These are phyloP conservation scores for Orchesella flavescens DNA, from an alignment of 2,888 invertebrate genomes.

Conservation along the genomic window DNA sequence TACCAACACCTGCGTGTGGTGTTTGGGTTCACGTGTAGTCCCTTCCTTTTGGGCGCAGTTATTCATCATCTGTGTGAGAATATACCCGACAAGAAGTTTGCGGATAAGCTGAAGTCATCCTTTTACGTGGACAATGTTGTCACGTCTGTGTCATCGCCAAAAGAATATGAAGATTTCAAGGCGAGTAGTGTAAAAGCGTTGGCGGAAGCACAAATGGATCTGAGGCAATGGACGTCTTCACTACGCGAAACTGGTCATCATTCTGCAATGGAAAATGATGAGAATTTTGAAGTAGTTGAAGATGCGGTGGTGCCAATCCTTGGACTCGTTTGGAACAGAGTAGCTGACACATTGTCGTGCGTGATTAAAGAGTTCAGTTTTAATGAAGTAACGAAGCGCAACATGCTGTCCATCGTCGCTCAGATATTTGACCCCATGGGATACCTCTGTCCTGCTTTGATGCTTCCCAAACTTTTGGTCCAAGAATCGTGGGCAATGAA, in stretches of 20 bases:
- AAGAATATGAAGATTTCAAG: conserved; percentile 14
- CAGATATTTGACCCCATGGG: conserved; percentile 27
- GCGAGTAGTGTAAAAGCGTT: too few species aligned
- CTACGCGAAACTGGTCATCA: too few species aligned
- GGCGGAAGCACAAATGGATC: not conserved
- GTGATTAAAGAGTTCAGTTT: too few species aligned
- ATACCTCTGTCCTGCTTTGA: not conserved
- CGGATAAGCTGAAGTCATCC: not conserved
- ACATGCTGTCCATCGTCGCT: not conserved
- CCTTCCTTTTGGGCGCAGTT: too few species aligned
- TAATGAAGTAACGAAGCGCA: conserved; percentile 26
- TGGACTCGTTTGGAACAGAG: conserved; percentile 19
- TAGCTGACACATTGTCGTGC: too few species aligned
- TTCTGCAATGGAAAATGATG: too few species aligned
- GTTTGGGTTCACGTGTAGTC: too few species aligned
- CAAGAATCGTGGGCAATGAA: conserved; percentile 11
- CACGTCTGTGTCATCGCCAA: not conserved
- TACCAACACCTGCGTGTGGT: too few species aligned
- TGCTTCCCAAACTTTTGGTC: conserved; percentile 8
- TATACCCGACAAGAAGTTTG: not conserved
- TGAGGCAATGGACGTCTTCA: conserved; percentile 25
- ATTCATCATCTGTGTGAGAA: too few species aligned
- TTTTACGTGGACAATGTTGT: conserved; percentile 22
- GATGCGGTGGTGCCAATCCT: not conserved
- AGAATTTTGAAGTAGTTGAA: too few species aligned